These are phyloP conservation scores for Saiga tatarica DNA, from an alignment of 2,113 vertebrate species.

Conservation along the genomic window DNA sequence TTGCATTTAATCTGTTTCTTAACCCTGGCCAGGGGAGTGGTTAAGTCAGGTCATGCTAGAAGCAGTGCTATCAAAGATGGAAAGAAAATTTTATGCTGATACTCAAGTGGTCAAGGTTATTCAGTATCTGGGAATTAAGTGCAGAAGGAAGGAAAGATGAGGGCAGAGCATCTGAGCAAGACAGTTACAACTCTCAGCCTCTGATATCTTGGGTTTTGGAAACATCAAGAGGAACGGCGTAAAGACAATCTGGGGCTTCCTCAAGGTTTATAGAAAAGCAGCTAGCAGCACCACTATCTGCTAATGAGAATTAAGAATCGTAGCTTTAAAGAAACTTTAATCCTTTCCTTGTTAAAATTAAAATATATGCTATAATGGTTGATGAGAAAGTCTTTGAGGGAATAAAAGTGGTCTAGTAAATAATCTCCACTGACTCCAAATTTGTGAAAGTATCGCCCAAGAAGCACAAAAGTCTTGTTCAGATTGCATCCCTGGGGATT, in stretches of 20 bases:
- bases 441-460: neutral
- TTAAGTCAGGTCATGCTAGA: neutral
- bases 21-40: neutral
- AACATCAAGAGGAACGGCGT: no score
- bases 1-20: neutral
- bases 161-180: neutral
- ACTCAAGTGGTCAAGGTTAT: neutral
- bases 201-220: neutral
- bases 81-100: neutral
- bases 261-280: neutral
- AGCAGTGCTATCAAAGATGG: neutral
- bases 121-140: neutral
- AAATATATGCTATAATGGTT: neutral
- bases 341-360: neutral
- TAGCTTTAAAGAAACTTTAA: neutral
- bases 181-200: rapidly evolving
- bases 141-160: neutral
- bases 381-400: neutral
- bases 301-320: neutral
- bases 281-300: neutral
- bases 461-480: neutral
- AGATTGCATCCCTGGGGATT: neutral
- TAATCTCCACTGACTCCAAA: neutral
- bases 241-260: neutral
- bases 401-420: neutral